Base-by-base conservation (phyloP, 2,888 invertebrate genomes). In the Metopia argyrocephala region DNA sequence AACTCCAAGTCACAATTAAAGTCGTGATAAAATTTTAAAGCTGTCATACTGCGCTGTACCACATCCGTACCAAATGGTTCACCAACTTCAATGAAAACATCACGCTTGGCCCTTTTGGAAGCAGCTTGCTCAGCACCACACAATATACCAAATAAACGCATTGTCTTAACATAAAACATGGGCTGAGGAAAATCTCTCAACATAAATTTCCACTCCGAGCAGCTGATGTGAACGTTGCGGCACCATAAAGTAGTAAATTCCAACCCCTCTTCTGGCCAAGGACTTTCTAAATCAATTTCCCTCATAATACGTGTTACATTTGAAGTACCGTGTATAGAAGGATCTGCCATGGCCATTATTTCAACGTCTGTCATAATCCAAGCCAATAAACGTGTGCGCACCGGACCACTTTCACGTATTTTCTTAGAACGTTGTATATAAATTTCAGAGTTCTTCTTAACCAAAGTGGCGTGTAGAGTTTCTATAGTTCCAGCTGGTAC, bases 1-100 rank as follows among this genome's bases (percentile, higher is more conserved):
- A 95, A 94, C 68, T 96, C 94, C 86, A 97, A 94, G 89, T 98
- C 97, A 91, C 97, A 97, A 90, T 97, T 97, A 76, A 99, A 93
- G 91, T 99, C 99, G 91, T 99, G 98, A 91, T 98, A 99, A 92
- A 97, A 98, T 91, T 99, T 99, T 52, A 99, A 92, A 0, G 98
- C 94, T 64, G 97, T 95, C 96, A 99, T 97, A 84, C 95, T 95
- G 71, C 99, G 93, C 89, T 98, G 95, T 12, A 99, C 93, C n/a
- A 93, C 92, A 83, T 94, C 93, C 18, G 93, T 92, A 21, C 95
- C 95, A 93, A 97, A 99, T 0, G 98, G 98, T 18, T 93, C 93
- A 0, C 96, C 97, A 50, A 92, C 92, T 69, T 96, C 96, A 3
- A 94, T 94, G 83, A 84, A 81, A 5, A 91, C 90, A 78, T 91